Evolutionary conservation across 2,797 vertebrate genomes (phyloP).

Genomic region (Takifugu rubripes): DNA sequence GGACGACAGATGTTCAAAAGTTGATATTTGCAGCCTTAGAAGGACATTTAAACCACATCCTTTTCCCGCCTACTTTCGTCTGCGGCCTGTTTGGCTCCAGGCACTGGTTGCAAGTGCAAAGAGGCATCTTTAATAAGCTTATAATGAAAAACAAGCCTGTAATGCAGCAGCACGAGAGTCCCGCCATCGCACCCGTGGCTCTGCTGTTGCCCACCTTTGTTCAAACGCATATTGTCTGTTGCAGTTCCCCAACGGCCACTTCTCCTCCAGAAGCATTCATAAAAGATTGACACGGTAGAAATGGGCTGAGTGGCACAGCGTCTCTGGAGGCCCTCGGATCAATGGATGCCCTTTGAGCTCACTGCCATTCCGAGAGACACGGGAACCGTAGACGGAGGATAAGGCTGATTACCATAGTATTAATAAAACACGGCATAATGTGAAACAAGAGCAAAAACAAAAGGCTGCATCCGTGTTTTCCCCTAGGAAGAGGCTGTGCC

Average conservation of each 20-base stretch:
- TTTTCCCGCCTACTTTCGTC: conserved; percentile 4
- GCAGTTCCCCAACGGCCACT: conserved; percentile 47
- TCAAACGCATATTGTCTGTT: conserved; percentile 47
- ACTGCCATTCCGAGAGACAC: conserved; percentile 44
- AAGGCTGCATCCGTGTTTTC: conserved; percentile 62
- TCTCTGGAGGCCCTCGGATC: conserved; percentile 64
- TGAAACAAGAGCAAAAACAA: conserved; percentile 69
- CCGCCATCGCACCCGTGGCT: conserved; percentile 17
- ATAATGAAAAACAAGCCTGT: conserved; percentile 51
- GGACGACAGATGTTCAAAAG: background rate
- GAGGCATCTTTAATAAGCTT: conserved; percentile 32
- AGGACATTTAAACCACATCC: background rate
- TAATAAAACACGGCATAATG: conserved; percentile 74
- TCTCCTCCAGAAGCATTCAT: conserved; percentile 58
- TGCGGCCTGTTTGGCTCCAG: conserved; percentile 20
- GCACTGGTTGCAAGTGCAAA: conserved; percentile 34
- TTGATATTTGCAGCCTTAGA: conserved; percentile 13
- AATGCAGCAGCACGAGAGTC: conserved; percentile 15
- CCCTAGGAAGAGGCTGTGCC: conserved; percentile 49
- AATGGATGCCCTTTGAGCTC: conserved; percentile 60
- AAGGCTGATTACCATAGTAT: conserved; percentile 69
- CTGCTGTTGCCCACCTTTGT: conserved; percentile 45
- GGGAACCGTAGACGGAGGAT: conserved; percentile 44
- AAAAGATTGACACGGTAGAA: conserved; percentile 64
- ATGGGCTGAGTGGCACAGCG: conserved; percentile 54